These are phyloP conservation scores for Dryoscopus gambensis DNA, from an alignment of 2,113 vertebrate genomes.

Conservation along the genomic window DNA sequence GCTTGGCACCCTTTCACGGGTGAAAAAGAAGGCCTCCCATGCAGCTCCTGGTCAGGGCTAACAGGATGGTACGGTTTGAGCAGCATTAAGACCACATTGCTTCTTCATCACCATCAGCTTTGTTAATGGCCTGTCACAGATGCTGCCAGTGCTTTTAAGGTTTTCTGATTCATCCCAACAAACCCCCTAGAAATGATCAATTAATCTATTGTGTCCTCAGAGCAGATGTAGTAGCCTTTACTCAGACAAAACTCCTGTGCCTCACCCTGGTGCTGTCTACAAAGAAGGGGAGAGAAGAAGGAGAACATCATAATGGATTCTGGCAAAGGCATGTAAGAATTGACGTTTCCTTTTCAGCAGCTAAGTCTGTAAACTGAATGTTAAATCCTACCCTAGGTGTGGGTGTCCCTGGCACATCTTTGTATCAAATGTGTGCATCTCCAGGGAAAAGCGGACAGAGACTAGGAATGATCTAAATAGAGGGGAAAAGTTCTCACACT, in stretches of 20 bases:
- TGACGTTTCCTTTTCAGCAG: neutral
- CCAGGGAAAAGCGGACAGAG: conserved; percentile 11
- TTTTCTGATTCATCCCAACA: neutral
- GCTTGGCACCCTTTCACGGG: neutral
- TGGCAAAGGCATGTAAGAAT: neutral
- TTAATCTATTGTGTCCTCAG: neutral
- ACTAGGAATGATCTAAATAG: neutral
- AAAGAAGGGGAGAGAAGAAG: neutral
- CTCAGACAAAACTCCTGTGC: neutral
- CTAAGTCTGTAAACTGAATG: neutral
- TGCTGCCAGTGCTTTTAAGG: neutral
- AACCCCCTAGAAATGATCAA: neutral
- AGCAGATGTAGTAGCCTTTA: neutral
- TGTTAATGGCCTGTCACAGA: neutral
- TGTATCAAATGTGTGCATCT: neutral
- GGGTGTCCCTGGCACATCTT: neutral
- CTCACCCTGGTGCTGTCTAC: neutral
- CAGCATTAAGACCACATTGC: neutral
- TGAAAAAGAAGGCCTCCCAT: neutral
- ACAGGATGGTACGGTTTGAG: neutral
- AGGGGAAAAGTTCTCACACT: conserved; percentile 65
- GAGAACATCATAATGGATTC: neutral
- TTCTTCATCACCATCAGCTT: neutral
- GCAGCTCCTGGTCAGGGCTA: neutral
- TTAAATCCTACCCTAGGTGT: neutral